These are phyloP conservation scores for Pachypsylla venusta DNA, from an alignment of 1,140 invertebrate species.

Conservation along the genomic window DNA sequence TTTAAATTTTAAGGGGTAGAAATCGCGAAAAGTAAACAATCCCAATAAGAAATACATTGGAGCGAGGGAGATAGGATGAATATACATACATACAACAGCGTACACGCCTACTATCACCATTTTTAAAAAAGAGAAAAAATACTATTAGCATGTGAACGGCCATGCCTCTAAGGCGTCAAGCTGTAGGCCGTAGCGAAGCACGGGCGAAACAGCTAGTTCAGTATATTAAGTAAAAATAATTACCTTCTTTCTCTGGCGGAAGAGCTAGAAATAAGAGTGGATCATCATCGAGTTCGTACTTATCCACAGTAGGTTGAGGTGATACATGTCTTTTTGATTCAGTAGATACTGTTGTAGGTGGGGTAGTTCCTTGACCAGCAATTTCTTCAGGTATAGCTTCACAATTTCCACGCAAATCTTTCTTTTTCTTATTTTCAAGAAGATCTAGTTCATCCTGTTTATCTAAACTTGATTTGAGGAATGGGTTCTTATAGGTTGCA, in stretches of 20 bases:
- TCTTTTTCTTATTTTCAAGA: slow-evolving; percentile 34
- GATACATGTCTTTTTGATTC: neutral
- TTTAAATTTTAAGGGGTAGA: no score
- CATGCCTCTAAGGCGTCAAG: no score
- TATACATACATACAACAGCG: no score
- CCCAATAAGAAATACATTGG: no score
- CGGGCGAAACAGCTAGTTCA: no score
- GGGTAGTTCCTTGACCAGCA: slow-evolving; percentile 42
- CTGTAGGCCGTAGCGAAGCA: no score
- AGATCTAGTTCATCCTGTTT: slow-evolving; percentile 25
- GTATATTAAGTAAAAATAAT: no score
- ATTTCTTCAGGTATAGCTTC: slow-evolving; percentile 83
- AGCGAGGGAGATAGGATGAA: no score
- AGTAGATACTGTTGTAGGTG: slow-evolving; percentile 35
- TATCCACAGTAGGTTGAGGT: neutral
- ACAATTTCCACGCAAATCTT: slow-evolving; percentile 51
- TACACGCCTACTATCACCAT: no score
- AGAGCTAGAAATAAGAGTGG: slow-evolving; percentile 21
- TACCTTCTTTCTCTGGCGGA: neutral
- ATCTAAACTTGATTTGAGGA: slow-evolving; percentile 31
- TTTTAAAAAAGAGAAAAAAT: no score
- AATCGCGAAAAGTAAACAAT: no score
- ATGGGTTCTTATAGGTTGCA: slow-evolving; percentile 62
- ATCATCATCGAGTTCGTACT: slow-evolving; percentile 15
- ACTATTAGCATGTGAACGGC: no score